phyloP scores from a whole-genome alignment of 2,797 vertebrate species.

The Gephyroberyx darwinii region DNA sequence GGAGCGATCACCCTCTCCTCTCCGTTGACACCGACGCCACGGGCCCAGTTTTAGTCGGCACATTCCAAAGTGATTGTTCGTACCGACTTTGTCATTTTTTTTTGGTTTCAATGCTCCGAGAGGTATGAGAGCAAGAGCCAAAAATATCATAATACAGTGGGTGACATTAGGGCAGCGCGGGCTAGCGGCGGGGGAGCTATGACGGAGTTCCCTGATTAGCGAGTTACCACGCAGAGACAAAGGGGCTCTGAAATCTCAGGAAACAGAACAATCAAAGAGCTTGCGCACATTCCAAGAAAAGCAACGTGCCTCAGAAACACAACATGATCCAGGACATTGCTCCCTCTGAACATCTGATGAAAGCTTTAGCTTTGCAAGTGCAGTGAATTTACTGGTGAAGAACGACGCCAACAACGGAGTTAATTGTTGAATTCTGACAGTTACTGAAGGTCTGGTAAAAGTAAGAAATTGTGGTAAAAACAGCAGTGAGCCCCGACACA shows the following conservation, averaged over 20 bases:
- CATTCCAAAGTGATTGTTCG: slow-evolving; percentile 69
- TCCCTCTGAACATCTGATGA: slow-evolving; percentile 67
- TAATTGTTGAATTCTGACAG: slow-evolving; percentile 36
- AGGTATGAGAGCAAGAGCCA: slow-evolving; percentile 72
- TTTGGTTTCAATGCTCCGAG: slow-evolving; percentile 44
- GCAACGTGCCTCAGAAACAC: slow-evolving; percentile 70
- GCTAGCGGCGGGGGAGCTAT: slow-evolving; percentile 64
- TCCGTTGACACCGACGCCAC: slow-evolving; percentile 45
- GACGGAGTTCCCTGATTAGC: slow-evolving; percentile 85
- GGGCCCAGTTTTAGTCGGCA: slow-evolving; percentile 43
- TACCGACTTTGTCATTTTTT: slow-evolving; percentile 38
- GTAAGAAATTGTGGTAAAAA: neutral
- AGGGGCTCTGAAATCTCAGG: slow-evolving; percentile 81
- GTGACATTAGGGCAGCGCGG: slow-evolving; percentile 68
- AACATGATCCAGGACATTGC: slow-evolving; percentile 71
- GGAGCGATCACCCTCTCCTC: slow-evolving; percentile 3
- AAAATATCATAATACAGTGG: slow-evolving; percentile 77
- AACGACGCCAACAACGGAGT: slow-evolving; percentile 35
- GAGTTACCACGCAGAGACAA: slow-evolving; percentile 76
- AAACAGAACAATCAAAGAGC: slow-evolving; percentile 84
- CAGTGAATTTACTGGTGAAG: slow-evolving; percentile 37
- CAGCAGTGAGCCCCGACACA: neutral
- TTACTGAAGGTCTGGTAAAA: slow-evolving; percentile 3
- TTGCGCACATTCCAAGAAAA: slow-evolving; percentile 84
- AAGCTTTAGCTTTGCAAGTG: slow-evolving; percentile 54